A percentile compares a stretch with the other conserved stretches of the same genome.
Evolutionary conservation across 2,888 invertebrate genomes (phyloP).

Genomic region (Thereva nobilitata): DNA sequence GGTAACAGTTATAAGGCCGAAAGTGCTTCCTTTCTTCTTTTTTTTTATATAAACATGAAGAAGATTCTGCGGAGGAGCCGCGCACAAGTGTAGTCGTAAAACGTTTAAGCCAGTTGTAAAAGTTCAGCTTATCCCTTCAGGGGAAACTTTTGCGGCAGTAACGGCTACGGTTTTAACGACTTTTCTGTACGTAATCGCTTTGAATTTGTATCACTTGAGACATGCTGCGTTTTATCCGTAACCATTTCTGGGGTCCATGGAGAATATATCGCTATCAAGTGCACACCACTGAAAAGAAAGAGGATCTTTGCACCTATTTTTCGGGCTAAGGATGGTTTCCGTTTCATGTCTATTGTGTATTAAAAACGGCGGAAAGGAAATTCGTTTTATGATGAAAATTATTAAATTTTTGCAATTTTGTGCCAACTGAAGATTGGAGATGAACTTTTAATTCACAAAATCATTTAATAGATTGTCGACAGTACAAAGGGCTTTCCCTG

Average conservation of each 20-base stretch:
- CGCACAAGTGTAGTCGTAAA: constrained; percentile 18
- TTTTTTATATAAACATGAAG: background rate
- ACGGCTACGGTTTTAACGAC: constrained; percentile 3
- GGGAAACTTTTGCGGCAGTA: constrained; percentile 3
- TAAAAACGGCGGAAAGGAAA: too few species aligned
- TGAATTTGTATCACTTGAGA: background rate
- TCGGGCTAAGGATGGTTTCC: too few species aligned
- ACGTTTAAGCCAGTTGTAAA: constrained; percentile 31
- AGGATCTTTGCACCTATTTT: too few species aligned
- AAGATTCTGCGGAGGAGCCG: background rate
- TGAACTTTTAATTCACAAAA: too few species aligned
- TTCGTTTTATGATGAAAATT: too few species aligned
- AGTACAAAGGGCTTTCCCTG: too few species aligned
- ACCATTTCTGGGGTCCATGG: background rate
- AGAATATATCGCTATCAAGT: too few species aligned
- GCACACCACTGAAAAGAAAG: too few species aligned
- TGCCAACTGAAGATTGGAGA: too few species aligned
- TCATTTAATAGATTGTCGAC: too few species aligned
- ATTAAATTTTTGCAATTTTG: too few species aligned
- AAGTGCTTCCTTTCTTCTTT: constrained; percentile 16
- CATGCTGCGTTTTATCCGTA: background rate
- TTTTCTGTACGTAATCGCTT: background rate
- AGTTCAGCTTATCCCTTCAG: constrained; percentile 24
- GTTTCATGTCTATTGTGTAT: too few species aligned
- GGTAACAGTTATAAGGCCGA: constrained; percentile 23